Evolutionary conservation across 2,888 invertebrate species (phyloP).

Genomic region (Magallana nippona): DNA sequence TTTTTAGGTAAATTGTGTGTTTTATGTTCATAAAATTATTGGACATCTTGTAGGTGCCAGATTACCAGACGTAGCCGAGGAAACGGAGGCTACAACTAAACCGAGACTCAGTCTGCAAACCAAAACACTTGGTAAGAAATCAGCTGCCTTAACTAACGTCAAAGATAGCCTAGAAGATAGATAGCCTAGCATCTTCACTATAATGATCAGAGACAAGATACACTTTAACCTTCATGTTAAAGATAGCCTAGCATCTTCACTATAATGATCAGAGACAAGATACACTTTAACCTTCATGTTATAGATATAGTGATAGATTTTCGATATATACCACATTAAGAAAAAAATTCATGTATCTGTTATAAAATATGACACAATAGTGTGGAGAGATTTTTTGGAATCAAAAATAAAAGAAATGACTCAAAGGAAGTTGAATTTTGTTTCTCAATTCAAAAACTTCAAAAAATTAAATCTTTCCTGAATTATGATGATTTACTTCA

Average conservation of each 20-base stretch:
- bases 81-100: not conserved
- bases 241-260: not conserved
- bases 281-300: not conserved
- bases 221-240: too few relatives aligned
- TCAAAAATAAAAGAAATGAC: too few relatives aligned
- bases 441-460: too few relatives aligned
- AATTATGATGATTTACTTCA: too few relatives aligned
- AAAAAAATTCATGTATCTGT: too few relatives aligned
- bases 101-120: conserved; percentile 14
- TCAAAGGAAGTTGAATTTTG: too few relatives aligned
- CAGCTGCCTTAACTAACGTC: not conserved
- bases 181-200: not conserved
- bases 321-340: too few relatives aligned
- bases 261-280: not conserved
- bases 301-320: too few relatives aligned
- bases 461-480: too few relatives aligned
- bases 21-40: not conserved
- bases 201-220: not conserved
- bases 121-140: conserved; percentile 30
- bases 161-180: not conserved
- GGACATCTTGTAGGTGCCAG: not conserved
- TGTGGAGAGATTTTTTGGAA: too few relatives aligned
- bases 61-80: conserved; percentile 15
- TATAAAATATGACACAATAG: too few relatives aligned
- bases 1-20: not conserved